Percentiles rank a stretch among this genome's conserved stretches.
These are phyloP conservation scores for Aurelia coerulea DNA, from an alignment of 30 jellyfish, hydroid and myxozoan species.

Conservation along the genomic window DNA sequence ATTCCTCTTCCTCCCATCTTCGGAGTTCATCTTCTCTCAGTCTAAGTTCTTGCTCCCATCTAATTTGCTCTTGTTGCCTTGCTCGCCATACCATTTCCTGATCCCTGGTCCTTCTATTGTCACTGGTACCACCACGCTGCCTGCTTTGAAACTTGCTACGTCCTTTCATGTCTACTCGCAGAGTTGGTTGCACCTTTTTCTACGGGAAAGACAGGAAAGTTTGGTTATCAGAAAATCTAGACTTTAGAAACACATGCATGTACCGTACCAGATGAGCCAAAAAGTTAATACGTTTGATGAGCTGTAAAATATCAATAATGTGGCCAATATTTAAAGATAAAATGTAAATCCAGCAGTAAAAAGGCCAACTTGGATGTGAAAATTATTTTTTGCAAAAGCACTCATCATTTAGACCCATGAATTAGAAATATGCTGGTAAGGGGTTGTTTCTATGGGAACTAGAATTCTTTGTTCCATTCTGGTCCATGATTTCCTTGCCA, in stretches of 20 bases:
- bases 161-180: constrained; percentile 87
- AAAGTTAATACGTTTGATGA: too few relatives aligned
- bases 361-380: too few relatives aligned
- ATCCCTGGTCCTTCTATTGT: constrained; percentile 34
- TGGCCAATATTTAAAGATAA: too few relatives aligned
- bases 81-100: constrained; percentile 86
- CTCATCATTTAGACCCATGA: too few relatives aligned
- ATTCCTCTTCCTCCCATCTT: constrained; percentile 97
- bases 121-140: constrained; percentile 53
- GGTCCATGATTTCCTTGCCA: too few relatives aligned
- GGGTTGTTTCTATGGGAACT: too few relatives aligned
- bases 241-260: background rate
- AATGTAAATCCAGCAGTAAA: too few relatives aligned
- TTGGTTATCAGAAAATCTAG: background rate
- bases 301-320: too few relatives aligned
- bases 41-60: constrained; percentile 91
- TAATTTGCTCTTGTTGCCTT: constrained; percentile 85
- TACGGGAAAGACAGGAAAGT: background rate
- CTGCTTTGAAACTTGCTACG: constrained; percentile 41
- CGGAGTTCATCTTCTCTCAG: constrained; percentile 89
- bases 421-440: too few relatives aligned
- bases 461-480: too few relatives aligned
- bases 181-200: constrained; percentile 89
- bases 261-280: background rate
- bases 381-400: too few relatives aligned